A percentile compares a stretch with the other conserved stretches of the same genome.
Conservation (phyloP, 2,888 invertebrate genomes). For the Ormyrus pomaceus region DNA sequence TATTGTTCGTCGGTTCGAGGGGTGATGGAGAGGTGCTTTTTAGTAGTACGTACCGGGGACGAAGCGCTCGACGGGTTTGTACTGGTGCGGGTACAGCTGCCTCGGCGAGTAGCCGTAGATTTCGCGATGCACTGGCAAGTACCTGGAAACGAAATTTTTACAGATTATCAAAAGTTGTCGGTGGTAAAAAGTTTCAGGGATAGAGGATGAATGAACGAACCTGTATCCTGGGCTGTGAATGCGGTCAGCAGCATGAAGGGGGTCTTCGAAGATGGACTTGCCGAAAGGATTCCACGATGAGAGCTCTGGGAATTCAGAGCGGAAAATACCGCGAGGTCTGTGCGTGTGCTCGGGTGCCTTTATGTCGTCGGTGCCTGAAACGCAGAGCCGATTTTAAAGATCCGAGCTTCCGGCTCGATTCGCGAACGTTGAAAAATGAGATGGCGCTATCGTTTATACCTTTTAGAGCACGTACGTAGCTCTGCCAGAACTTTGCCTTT, state of each 20-base stretch:
- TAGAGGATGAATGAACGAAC: slow-evolving; percentile 55
- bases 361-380: slow-evolving; percentile 91
- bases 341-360: slow-evolving; percentile 86
- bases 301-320: slow-evolving; percentile 87
- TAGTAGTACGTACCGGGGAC: slow-evolving; percentile 88
- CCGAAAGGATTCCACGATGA: slow-evolving; percentile 85
- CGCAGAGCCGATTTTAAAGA: neutral
- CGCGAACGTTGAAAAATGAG: neutral
- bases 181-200: neutral
- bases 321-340: slow-evolving; percentile 82
- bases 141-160: slow-evolving; percentile 72
- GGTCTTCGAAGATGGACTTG: slow-evolving; percentile 93
- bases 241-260: slow-evolving; percentile 87
- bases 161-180: neutral
- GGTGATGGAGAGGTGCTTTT: slow-evolving; percentile 16
- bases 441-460: slow-evolving; percentile 79
- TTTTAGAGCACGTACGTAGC: slow-evolving; percentile 94
- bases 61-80: slow-evolving; percentile 85
- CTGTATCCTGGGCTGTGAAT: slow-evolving; percentile 93
- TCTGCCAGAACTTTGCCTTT: slow-evolving; percentile 96
- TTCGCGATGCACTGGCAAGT: slow-evolving; percentile 92
- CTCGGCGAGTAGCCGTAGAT: slow-evolving; percentile 93
- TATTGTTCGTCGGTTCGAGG: neutral
- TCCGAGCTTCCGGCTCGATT: neutral
- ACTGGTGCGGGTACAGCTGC: slow-evolving; percentile 91